Percentiles rank a stretch among this genome's conserved stretches.
These are phyloP conservation scores for Tribolium freemani DNA, from an alignment of 2,888 invertebrate genomes.

Conservation along the genomic window DNA sequence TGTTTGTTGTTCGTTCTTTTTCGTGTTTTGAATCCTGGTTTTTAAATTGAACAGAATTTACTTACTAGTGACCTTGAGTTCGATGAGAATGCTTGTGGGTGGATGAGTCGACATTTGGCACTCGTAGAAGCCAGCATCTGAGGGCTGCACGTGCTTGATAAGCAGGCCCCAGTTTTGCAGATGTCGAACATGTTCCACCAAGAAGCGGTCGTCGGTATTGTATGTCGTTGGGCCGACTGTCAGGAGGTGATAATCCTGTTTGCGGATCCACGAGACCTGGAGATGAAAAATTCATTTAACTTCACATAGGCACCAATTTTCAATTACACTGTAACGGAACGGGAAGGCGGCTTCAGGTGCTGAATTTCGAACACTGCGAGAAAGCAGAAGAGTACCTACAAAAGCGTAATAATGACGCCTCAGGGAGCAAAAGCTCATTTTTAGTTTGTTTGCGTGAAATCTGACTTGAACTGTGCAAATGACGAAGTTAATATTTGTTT, in stretches of 20 bases:
- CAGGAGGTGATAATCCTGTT: conserved; percentile 78
- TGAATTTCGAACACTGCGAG: neutral
- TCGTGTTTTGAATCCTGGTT: too few species aligned
- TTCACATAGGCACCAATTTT: conserved; percentile 9
- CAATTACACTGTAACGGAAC: conserved; percentile 14
- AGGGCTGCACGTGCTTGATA: conserved; percentile 79
- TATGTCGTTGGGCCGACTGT: conserved; percentile 80
- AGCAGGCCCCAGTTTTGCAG: conserved; percentile 76
- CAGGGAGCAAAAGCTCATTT: conserved; percentile 15
- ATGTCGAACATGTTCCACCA: conserved; percentile 75
- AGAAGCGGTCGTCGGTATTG: conserved; percentile 77
- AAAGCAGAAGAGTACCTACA: neutral
- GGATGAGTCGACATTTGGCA: conserved; percentile 88
- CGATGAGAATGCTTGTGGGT: conserved; percentile 81
- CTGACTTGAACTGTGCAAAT: conserved; percentile 20
- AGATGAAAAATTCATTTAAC: conserved; percentile 37
- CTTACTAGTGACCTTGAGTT: conserved; percentile 82
- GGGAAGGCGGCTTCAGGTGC: conserved; percentile 7
- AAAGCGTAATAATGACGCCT: conserved; percentile 15
- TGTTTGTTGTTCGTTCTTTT: too few species aligned
- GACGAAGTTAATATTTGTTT: conserved; percentile 23
- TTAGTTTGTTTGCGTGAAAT: conserved; percentile 22
- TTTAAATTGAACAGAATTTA: conserved; percentile 41
- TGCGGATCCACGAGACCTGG: conserved; percentile 80
- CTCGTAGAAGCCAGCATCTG: conserved; percentile 82